Conservation (phyloP, 2,888 invertebrate species). For the Macrosiphum euphorbiae region DNA sequence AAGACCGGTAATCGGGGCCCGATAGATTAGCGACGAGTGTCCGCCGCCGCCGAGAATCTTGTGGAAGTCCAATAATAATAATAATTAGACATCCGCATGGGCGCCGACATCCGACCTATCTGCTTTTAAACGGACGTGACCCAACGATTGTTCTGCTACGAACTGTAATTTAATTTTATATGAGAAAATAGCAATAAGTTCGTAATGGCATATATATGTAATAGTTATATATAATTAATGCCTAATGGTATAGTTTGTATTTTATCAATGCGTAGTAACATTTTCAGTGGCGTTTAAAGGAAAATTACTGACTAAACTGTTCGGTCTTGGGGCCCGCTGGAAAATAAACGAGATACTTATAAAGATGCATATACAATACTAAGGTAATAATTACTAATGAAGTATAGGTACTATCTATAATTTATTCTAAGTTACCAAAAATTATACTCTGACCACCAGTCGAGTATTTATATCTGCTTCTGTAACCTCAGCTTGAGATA, state of each 20-base stretch:
- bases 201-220: neutral
- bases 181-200: neutral
- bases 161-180: neutral
- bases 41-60: neutral
- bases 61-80: neutral
- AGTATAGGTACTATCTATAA: neutral
- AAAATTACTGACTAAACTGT: neutral
- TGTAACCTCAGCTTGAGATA: neutral
- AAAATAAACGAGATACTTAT: constrained; percentile 2
- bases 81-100: neutral
- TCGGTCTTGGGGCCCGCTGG: neutral
- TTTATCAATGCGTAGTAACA: neutral
- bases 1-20: constrained; percentile 43
- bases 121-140: neutral
- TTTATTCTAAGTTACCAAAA: neutral
- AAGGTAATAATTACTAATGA: neutral
- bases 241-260: neutral
- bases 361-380: neutral
- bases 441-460: neutral
- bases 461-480: neutral
- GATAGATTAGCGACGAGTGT: neutral
- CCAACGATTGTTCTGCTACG: neutral
- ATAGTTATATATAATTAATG: neutral
- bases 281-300: neutral
- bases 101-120: neutral